These are phyloP conservation scores for Nasonovia ribisnigri DNA, from an alignment of 2,888 invertebrate species.

Conservation along the genomic window DNA sequence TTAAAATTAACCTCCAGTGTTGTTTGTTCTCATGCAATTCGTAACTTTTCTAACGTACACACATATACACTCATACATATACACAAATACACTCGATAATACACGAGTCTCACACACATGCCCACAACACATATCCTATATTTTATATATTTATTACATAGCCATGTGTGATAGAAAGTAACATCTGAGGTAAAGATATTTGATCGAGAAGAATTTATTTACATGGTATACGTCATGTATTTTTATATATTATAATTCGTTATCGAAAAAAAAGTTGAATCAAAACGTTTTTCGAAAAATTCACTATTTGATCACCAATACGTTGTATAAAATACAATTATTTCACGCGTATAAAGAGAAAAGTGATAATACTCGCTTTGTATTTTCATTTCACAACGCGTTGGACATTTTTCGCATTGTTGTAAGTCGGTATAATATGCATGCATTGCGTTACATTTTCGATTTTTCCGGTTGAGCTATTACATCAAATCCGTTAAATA, in stretches of 20 bases:
- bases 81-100: background rate
- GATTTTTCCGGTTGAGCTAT: background rate
- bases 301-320: background rate
- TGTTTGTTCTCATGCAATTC: slow-evolving; percentile 23
- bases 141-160: background rate
- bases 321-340: background rate
- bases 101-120: background rate
- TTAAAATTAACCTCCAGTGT: slow-evolving; percentile 16
- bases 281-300: background rate
- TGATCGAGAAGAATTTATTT: background rate
- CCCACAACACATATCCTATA: background rate
- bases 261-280: background rate
- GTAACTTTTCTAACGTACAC: slow-evolving; percentile 11
- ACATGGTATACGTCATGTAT: background rate
- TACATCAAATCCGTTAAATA: background rate
- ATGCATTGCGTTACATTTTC: background rate
- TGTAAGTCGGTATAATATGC: too few species aligned
- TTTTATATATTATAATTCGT: background rate
- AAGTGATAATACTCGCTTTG: background rate
- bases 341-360: background rate
- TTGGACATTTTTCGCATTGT: background rate
- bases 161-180: background rate
- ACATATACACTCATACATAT: background rate
- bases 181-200: background rate
- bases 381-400: background rate